These are phyloP conservation scores for Sabellastarte sp. DNA, from an alignment of 2,888 invertebrate species.

Conservation along the genomic window DNA sequence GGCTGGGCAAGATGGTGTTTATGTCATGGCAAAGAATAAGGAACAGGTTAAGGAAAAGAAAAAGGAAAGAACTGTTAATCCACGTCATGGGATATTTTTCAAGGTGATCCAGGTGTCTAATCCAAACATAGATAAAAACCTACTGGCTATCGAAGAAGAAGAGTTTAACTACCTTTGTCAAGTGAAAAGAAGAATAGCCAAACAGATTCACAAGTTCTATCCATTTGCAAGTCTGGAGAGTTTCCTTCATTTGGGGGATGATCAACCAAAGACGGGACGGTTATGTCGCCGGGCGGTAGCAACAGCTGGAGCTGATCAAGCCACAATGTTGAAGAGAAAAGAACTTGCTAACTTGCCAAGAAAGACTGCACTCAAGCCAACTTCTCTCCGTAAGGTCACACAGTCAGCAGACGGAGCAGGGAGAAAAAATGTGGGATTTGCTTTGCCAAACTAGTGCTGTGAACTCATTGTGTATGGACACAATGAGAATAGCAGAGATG, in stretches of 20 bases:
- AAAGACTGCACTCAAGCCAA: no score
- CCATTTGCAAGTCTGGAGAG: background rate
- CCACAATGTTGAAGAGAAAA: no score
- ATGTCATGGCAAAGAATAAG: background rate
- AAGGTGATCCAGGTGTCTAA: background rate
- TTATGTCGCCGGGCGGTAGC: no score
- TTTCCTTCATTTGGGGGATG: background rate
- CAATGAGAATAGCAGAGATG: no score
- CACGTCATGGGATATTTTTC: background rate
- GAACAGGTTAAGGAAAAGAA: background rate
- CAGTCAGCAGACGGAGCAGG: no score
- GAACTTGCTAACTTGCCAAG: no score
- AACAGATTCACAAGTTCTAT: background rate
- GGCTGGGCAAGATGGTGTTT: background rate
- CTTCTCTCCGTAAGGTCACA: no score
- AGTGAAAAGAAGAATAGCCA: background rate
- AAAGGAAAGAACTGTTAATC: background rate
- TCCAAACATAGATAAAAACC: background rate
- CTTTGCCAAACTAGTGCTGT: no score
- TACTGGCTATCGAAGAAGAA: background rate
- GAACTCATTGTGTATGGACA: no score
- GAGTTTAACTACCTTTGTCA: conserved; percentile 5
- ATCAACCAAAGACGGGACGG: background rate
- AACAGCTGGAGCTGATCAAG: no score
- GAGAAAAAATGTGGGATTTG: no score